A percentile compares a stretch with the other conserved stretches of the same genome.
These are phyloP conservation scores for Mythimna impura DNA, from an alignment of 2,888 invertebrate genomes.

Conservation along the genomic window DNA sequence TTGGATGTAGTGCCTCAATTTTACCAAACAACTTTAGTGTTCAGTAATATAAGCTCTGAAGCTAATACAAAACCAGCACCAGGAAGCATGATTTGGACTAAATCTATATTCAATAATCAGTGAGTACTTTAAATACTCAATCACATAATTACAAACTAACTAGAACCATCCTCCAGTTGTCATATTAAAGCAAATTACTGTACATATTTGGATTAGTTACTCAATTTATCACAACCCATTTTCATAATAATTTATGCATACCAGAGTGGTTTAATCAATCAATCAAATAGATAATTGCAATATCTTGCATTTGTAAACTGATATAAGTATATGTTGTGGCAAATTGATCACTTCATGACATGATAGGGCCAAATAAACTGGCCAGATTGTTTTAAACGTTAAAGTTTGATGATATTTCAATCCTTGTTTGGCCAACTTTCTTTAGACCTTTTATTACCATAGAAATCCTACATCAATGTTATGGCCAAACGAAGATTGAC, in stretches of 20 bases:
- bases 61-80: slow-evolving; percentile 74
- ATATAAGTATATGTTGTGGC: no score
- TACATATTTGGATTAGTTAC: not conserved
- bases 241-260: not conserved
- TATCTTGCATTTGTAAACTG: not conserved
- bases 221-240: not conserved
- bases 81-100: slow-evolving; percentile 83
- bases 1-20: slow-evolving; percentile 68
- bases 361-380: no score
- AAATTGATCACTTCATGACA: no score
- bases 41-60: slow-evolving; percentile 71
- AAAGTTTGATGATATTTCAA: no score
- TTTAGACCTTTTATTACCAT: no score
- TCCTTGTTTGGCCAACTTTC: no score
- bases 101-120: slow-evolving; percentile 66
- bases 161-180: no score
- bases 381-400: no score
- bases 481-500: no score
- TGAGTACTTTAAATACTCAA: slow-evolving; percentile 65
- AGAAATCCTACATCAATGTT: no score
- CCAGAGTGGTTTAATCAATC: not conserved
- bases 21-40: slow-evolving; percentile 74
- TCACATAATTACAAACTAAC: no score
- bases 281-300: not conserved
- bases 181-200: no score